Evolutionary conservation across 1,140 invertebrate species (phyloP), one percentile per base, ranked within the genome.

Genomic region (Zaprionus lachaisei): DNA sequence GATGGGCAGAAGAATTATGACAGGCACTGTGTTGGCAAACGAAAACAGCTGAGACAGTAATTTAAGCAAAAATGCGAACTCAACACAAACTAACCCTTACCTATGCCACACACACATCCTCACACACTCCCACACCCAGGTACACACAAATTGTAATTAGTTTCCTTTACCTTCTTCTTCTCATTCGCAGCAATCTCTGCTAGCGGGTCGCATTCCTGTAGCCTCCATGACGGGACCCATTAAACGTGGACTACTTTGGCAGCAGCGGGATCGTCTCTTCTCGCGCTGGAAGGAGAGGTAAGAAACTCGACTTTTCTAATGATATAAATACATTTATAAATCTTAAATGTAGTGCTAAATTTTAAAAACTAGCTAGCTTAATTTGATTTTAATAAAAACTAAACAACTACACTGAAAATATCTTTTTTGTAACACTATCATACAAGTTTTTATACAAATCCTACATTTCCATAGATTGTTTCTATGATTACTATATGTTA

Each of bases 221-320:
- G 83, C 89, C 73, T 92, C 92, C 76, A 93, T 93, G 91, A 93
- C 92, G 65, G 92, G 92, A 72, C 94, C 95, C 49, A 93, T 95
- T 76, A 95, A 95, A 81, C 94, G 94, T 56, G 95, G 95, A 28
- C 93, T 96, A 17, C 92, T 96, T 44, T 95, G 95, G 94, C 95
- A 96, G 90, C 95, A 96, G 81, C 92, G 95, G 63, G 95, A 95
- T 90, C 94, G 95, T 76, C 93, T 96, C 37, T 95, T 95, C 89
- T 95, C 95, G 26, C 92, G 95, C 62, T 96, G 95, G 95, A 96
- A 96, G 87, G 95, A 96, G 89, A 93, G 95, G 68, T 93, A 65
- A 81, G 83, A 34, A 22, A 37, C n/a, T 1, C 9, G 5, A 1
- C 20, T 20, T 20, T 28, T 17, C n/a, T 22, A 3, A 34, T 34